A percentile compares a stretch with the other conserved stretches of the same genome.
Conservation (phyloP, 2,888 invertebrate genomes). For the Eretmocerus hayati region DNA sequence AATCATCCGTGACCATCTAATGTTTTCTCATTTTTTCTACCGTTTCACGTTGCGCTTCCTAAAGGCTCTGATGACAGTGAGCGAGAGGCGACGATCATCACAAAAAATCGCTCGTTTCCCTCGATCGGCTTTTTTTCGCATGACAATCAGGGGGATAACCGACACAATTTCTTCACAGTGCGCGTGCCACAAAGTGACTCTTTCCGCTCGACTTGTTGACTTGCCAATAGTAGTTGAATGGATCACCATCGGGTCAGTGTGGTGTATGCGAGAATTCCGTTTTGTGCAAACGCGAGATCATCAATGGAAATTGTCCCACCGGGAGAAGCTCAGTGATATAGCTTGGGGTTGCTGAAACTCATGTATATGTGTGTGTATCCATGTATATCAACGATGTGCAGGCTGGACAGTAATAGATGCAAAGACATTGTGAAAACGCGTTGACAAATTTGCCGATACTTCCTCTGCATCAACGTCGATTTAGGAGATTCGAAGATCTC, state of each 20-base stretch:
- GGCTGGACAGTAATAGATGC: too few species aligned
- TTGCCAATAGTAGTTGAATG: constrained; percentile 45
- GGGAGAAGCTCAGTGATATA: too few species aligned
- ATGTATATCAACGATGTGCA: too few species aligned
- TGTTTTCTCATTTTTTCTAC: too few species aligned
- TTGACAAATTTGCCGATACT: constrained; percentile 21
- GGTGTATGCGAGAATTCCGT: constrained; percentile 1
- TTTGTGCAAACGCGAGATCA: constrained; percentile 22
- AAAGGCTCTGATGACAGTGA: too few species aligned
- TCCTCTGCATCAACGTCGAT: constrained; percentile 13
- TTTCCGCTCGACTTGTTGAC: constrained; percentile 40
- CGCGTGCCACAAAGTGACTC: constrained; percentile 25
- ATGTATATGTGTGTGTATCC: neutral
- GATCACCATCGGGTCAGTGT: constrained; percentile 34
- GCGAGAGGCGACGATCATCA: constrained; percentile 8
- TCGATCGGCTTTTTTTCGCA: constrained; percentile 6
- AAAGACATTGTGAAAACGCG: constrained; percentile 9
- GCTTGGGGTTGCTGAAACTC: neutral
- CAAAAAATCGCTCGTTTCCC: constrained; percentile 17
- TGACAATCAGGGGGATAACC: neutral
- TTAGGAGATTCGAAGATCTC: neutral
- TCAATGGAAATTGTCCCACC: constrained; percentile 23
- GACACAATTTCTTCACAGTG: too few species aligned
- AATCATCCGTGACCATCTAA: too few species aligned
- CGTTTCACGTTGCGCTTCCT: too few species aligned